phyloP scores from a whole-genome alignment of 2,797 vertebrate species.

The Cyprinella venusta region DNA sequence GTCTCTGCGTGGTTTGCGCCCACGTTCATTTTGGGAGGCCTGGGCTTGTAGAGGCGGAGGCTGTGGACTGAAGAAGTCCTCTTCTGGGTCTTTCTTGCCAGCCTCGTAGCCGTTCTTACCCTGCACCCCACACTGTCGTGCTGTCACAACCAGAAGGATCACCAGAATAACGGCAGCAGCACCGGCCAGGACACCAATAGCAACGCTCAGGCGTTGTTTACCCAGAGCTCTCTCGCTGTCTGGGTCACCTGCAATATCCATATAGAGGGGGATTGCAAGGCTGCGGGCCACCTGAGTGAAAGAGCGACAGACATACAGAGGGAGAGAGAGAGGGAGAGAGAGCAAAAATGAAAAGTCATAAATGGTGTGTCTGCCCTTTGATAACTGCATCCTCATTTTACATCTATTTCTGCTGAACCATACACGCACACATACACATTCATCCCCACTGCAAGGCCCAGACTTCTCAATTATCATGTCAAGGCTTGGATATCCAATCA shows the following conservation, averaged over 20 bases:
- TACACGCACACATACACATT: constrained; percentile 28
- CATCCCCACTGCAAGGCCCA: constrained; percentile 36
- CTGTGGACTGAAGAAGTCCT: constrained; percentile 95
- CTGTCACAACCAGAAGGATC: constrained; percentile 91
- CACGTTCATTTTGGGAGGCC: constrained; percentile 67
- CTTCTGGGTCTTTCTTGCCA: constrained; percentile 92
- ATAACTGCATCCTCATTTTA: constrained; percentile 48
- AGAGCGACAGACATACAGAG: constrained; percentile 20
- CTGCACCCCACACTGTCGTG: constrained; percentile 91
- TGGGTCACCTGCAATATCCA: constrained; percentile 94
- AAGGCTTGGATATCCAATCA: constrained; percentile 55
- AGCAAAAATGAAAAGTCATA: constrained; percentile 21
- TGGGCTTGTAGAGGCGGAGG: constrained; percentile 69
- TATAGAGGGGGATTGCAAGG: constrained; percentile 87
- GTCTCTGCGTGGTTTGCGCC: constrained; percentile 74
- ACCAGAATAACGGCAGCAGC: constrained; percentile 92
- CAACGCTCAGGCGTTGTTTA: constrained; percentile 93
- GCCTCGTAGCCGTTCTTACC: constrained; percentile 93
- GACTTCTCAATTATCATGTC: constrained; percentile 58
- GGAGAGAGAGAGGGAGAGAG: constrained; percentile 13
- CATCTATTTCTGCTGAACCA: constrained; percentile 37
- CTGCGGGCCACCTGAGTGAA: constrained; percentile 84
- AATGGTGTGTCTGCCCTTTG: constrained; percentile 41
- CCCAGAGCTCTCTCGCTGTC: constrained; percentile 88
- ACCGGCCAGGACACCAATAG: constrained; percentile 91